phyloP scores from a whole-genome alignment of 2,888 invertebrate species.

The Xylota sylvarum region DNA sequence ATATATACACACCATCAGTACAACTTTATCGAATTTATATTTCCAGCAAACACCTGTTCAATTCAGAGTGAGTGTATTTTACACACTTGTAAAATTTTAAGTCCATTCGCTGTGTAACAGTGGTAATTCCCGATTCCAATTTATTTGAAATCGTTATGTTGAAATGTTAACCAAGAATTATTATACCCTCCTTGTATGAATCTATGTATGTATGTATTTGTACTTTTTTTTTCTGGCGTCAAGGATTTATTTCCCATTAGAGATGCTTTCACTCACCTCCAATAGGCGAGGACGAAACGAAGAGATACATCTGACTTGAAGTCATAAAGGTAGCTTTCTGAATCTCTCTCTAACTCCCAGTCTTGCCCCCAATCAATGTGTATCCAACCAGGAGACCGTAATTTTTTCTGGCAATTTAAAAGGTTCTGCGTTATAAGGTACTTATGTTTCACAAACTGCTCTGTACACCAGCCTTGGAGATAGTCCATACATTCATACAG shows the following conservation, averaged over 20 bases:
- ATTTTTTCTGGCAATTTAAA: conserved; percentile 54
- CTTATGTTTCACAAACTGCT: conserved; percentile 8
- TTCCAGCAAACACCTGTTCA: background rate
- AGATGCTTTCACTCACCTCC: conserved; percentile 1
- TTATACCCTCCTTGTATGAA: conserved; percentile 20
- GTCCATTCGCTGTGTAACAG: background rate
- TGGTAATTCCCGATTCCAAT: conserved; percentile 2
- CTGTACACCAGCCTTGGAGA: conserved; percentile 5
- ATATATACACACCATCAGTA: background rate
- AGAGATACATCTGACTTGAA: background rate
- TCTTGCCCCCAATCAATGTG: conserved; percentile 39
- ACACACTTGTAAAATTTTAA: background rate
- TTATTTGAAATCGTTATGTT: conserved; percentile 13
- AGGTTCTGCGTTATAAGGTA: conserved; percentile 36
- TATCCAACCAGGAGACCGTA: conserved; percentile 11
- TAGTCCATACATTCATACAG: background rate
- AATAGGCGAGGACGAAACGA: conserved; percentile 1
- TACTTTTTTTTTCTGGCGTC: background rate
- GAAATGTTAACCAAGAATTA: conserved; percentile 26
- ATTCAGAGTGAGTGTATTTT: background rate
- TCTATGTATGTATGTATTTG: too few species aligned
- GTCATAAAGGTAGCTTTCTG: conserved; percentile 14
- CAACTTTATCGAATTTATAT: background rate
- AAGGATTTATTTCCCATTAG: conserved; percentile 42
- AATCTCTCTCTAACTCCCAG: background rate